Base-by-base conservation (phyloP, 2,113 vertebrate species). In the Corythaixoides concolor region DNA sequence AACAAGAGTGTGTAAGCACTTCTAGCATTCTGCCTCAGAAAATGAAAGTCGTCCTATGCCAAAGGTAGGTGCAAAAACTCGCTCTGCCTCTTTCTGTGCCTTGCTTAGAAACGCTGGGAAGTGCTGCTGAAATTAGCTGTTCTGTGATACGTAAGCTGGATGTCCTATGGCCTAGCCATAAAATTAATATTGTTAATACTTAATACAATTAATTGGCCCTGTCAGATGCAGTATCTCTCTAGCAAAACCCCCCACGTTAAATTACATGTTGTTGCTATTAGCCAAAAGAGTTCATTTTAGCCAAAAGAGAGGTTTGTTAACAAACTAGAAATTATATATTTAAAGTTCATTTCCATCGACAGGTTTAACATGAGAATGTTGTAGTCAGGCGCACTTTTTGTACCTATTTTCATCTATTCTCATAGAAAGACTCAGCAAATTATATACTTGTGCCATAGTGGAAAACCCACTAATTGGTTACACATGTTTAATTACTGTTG, bases 401-500 rank as follows among this genome's bases (percentile, higher is more conserved):
- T 97, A 98, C 98, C 98, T 98, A 97, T 97, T 98, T 98, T 98
- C 97, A 97, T 98, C 97, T 97, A 96, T 97, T 97, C 97, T 98
- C 97, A 97, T 97, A 98, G 98, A 99, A 98, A 98, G 98, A 97
- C 98, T 97, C 97, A 95, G 98, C 98, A 99, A 99, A 99, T 99
- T 98, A 99, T 98, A 99, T 98, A 98, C 98, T 98, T 98, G 98
- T 97, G 97, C 98, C 97, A 98, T 98, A 94, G 98, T 98, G 98
- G 98, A 98, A 98, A 98, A 97, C 98, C 98, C 98, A 98, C 98
- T 99, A 99, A 99, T 99, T 99, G 99, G 99, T 98, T 99, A 98
- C 99, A 99, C 98, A 99, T 99, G 99, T 99, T 99, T 99, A 99
- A 99, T 99, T 99, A 99, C 98, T 98, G 98, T 98, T 98, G 98